Conservation (phyloP, 2,888 invertebrate genomes). For the Eurytoma adleriae region DNA sequence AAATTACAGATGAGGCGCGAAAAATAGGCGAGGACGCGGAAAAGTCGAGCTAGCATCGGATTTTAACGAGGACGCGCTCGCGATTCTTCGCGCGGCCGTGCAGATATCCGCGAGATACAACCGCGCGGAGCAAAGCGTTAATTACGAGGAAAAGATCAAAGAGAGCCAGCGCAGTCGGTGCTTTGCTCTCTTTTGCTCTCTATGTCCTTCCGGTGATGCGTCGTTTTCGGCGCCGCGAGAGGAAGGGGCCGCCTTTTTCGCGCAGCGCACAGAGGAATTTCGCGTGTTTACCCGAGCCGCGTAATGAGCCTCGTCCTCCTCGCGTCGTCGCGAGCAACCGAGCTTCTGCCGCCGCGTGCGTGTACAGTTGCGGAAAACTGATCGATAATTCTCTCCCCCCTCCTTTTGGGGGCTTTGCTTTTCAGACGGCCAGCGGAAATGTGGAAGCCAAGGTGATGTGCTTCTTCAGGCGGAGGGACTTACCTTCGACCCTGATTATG, state of each 20-base stretch:
- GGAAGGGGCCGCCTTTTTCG: too few species aligned
- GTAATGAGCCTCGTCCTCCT: slow-evolving; percentile 34
- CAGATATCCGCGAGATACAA: not conserved
- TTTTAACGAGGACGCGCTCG: slow-evolving; percentile 9
- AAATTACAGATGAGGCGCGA: not conserved
- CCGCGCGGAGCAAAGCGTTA: slow-evolving; percentile 26
- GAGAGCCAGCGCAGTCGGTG: not conserved
- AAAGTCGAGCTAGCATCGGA: not conserved
- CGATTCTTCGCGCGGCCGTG: slow-evolving; percentile 13
- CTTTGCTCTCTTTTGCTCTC: slow-evolving; percentile 25
- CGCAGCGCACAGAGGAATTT: slow-evolving; percentile 13
- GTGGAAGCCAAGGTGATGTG: slow-evolving; percentile 99
- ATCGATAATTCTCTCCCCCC: slow-evolving; percentile 36
- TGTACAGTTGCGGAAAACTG: slow-evolving; percentile 37
- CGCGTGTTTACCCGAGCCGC: slow-evolving; percentile 35
- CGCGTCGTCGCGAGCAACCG: not conserved
- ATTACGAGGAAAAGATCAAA: slow-evolving; percentile 45
- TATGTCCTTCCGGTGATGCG: slow-evolving; percentile 25
- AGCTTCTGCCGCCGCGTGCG: not conserved
- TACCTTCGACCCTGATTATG: slow-evolving; percentile 96
- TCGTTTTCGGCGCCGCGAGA: not conserved
- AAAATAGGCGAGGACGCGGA: too few species aligned
- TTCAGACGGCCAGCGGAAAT: slow-evolving; percentile 94
- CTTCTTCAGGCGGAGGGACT: slow-evolving; percentile 98
- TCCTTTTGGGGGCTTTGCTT: slow-evolving; percentile 47